These are phyloP conservation scores for Saccostrea glomerata DNA, from an alignment of 1,140 invertebrate genomes.

Conservation along the genomic window DNA sequence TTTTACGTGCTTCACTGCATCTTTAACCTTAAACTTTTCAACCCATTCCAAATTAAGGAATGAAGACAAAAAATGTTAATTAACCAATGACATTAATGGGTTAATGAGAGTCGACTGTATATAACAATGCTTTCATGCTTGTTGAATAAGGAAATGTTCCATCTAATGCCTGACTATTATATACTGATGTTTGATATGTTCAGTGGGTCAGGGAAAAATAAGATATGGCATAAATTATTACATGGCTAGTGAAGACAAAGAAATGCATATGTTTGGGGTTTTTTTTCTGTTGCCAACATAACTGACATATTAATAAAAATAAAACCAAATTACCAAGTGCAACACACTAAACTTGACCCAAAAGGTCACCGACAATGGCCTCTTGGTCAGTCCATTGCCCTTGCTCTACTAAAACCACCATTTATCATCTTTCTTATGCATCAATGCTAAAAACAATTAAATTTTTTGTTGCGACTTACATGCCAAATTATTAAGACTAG, in stretches of 20 bases:
- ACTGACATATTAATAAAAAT: background rate
- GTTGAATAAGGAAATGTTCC: background rate
- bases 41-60: background rate
- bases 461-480: too few species aligned
- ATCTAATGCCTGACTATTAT: background rate
- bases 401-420: background rate
- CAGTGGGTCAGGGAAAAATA: background rate
- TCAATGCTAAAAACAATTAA: too few species aligned
- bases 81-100: background rate
- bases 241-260: background rate
- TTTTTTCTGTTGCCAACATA: background rate
- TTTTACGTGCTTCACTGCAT: background rate
- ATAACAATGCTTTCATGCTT: background rate
- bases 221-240: background rate
- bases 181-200: background rate
- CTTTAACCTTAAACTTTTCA: constrained; percentile 20
- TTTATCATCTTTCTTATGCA: too few species aligned
- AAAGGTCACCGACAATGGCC: background rate
- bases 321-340: background rate
- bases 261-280: too few species aligned
- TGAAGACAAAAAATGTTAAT: constrained; percentile 5
- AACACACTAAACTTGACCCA: background rate
- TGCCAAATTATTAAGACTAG: too few species aligned
- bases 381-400: background rate
- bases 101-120: background rate